phyloP scores from a whole-genome alignment of 2,113 vertebrate species.

The Vidua chalybeata region DNA sequence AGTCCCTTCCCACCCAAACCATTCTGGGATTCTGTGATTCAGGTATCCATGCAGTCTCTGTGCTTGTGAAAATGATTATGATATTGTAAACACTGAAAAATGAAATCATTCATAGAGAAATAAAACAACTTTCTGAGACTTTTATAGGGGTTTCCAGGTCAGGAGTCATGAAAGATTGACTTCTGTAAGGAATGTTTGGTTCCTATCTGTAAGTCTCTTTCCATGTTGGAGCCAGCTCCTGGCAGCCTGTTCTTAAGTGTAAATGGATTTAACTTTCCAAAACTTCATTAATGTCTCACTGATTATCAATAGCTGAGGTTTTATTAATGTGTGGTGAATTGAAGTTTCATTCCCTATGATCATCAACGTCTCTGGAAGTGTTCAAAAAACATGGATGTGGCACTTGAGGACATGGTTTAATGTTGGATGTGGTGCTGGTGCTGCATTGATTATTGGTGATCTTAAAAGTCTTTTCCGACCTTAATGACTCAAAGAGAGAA shows the following conservation, averaged over 20 bases:
- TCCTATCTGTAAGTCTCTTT: background rate
- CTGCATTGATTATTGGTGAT: accelerated
- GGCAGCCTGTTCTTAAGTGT: background rate
- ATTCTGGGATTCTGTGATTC: accelerated
- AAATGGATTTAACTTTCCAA: background rate
- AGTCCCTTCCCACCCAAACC: accelerated
- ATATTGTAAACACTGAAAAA: background rate
- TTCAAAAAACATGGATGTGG: background rate
- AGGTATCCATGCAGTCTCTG: background rate
- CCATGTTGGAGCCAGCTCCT: background rate
- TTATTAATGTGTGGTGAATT: background rate
- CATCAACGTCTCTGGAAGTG: background rate
- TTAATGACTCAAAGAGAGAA: background rate
- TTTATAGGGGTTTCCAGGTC: background rate
- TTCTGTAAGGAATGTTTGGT: background rate
- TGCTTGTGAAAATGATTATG: background rate
- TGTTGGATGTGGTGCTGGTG: background rate
- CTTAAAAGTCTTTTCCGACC: background rate
- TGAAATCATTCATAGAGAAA: background rate
- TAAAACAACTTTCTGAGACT: background rate
- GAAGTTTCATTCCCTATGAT: background rate
- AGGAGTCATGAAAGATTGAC: background rate
- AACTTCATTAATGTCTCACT: background rate
- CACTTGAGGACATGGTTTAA: background rate
- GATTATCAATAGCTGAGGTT: background rate